These are phyloP conservation scores for Syncerus caffer DNA, from an alignment of 2,797 vertebrate species.

Conservation along the genomic window DNA sequence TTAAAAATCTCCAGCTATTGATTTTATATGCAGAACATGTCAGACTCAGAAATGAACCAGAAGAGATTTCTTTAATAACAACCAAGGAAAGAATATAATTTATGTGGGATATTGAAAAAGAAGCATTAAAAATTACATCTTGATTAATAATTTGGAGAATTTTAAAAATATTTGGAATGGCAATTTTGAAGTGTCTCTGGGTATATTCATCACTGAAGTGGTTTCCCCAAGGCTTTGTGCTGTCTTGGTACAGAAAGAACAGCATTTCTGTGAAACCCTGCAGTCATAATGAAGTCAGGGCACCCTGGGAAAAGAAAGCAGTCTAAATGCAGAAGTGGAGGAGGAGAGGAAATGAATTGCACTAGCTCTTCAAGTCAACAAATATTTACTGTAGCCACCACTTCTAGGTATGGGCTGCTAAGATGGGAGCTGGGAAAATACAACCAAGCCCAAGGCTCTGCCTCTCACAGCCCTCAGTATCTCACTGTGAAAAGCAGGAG, in stretches of 20 bases:
- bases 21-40: constrained; percentile 75
- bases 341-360: constrained; percentile 58
- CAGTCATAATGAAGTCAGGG: constrained; percentile 21
- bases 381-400: constrained; percentile 46
- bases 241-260: constrained; percentile 20
- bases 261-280: constrained; percentile 60
- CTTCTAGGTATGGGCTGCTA: background rate
- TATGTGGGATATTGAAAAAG: constrained; percentile 50
- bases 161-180: constrained; percentile 53
- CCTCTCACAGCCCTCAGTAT: background rate
- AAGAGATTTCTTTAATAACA: constrained; percentile 63
- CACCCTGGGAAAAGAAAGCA: constrained; percentile 41
- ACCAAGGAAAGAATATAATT: constrained; percentile 71
- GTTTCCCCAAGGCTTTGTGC: constrained; percentile 45
- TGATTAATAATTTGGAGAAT: constrained; percentile 64
- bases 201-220: constrained; percentile 54
- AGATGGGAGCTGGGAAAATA: background rate
- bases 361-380: constrained; percentile 47
- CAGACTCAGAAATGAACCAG: constrained; percentile 73
- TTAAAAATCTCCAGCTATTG: constrained; percentile 62
- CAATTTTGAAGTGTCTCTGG: constrained; percentile 48
- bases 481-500: background rate
- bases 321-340: constrained; percentile 24
- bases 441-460: background rate
- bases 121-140: constrained; percentile 70